phyloP scores from a whole-genome alignment of 1,140 invertebrate species.

The Psilanteris sp. region DNA sequence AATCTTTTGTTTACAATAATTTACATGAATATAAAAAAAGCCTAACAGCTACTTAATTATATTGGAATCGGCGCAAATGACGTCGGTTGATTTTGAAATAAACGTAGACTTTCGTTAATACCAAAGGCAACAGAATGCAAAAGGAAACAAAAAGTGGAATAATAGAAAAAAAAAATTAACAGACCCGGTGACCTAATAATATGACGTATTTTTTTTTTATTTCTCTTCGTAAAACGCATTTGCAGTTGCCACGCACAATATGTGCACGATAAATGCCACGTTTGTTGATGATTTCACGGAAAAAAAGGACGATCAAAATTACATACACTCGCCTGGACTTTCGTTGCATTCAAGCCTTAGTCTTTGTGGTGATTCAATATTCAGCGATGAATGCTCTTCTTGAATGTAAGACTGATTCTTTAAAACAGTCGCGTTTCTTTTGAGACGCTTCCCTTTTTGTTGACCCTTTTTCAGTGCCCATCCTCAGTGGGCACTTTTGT shows the following conservation, averaged over 20 bases:
- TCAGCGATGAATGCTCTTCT: slow-evolving; percentile 58
- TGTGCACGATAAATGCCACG: slow-evolving; percentile 8
- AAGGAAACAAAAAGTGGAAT: too few relatives aligned
- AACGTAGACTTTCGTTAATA: too few relatives aligned
- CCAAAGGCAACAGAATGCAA: too few relatives aligned
- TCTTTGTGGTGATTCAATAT: slow-evolving; percentile 64
- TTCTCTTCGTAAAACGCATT: too few relatives aligned
- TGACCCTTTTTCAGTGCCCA: slow-evolving; percentile 29
- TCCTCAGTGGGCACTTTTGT: slow-evolving; percentile 53
- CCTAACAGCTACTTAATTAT: too few relatives aligned
- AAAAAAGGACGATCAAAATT: slow-evolving; percentile 37
- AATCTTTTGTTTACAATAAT: slow-evolving; percentile 19
- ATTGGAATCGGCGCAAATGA: too few relatives aligned
- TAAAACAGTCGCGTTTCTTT: slow-evolving; percentile 54
- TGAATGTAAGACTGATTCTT: slow-evolving; percentile 58
- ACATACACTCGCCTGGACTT: slow-evolving; percentile 50
- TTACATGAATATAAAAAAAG: too few relatives aligned
- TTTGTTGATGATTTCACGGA: slow-evolving; percentile 18
- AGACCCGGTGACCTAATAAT: not conserved
- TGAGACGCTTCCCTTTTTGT: slow-evolving; percentile 36
- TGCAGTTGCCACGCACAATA: slow-evolving; percentile 14
- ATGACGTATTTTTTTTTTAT: too few relatives aligned
- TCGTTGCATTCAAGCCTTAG: slow-evolving; percentile 43
- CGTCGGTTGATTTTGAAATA: too few relatives aligned
- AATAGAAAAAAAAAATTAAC: not conserved